These are phyloP conservation scores for Cyprinodon tularosa DNA, from an alignment of 2,113 vertebrate genomes.

Conservation along the genomic window DNA sequence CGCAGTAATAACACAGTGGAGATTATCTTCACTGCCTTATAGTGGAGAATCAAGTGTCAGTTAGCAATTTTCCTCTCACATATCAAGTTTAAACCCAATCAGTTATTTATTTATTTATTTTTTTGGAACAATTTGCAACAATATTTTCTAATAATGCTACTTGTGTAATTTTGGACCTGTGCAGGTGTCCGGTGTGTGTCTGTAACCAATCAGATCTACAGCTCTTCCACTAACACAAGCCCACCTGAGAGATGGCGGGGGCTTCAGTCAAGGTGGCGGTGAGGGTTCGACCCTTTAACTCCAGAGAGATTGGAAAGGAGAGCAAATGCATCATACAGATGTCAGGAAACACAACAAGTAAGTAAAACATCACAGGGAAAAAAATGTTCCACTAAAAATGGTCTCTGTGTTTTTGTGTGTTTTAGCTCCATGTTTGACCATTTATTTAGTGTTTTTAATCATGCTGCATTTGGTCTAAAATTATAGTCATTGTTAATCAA, in stretches of 20 bases:
- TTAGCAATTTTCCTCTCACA: background rate
- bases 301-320: conserved; percentile 92
- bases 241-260: conserved; percentile 84
- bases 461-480: background rate
- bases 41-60: conserved; percentile 18
- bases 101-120: background rate
- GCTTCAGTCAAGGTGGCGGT: conserved; percentile 98
- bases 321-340: conserved; percentile 99
- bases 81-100: background rate
- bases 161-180: conserved; percentile 18
- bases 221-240: conserved; percentile 38
- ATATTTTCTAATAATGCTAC: background rate
- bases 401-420: background rate
- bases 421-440: background rate
- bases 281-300: conserved; percentile 97
- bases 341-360: conserved; percentile 97
- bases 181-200: conserved; percentile 64
- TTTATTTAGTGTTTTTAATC: background rate
- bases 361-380: conserved; percentile 68
- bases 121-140: background rate
- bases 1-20: conserved; percentile 3
- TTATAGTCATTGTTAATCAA: background rate
- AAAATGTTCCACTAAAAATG: background rate
- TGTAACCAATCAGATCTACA: conserved; percentile 49
- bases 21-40: conserved; percentile 5